Evolutionary conservation across 2,797 vertebrate species (phyloP).

Genomic region (Staurois parvus): DNA sequence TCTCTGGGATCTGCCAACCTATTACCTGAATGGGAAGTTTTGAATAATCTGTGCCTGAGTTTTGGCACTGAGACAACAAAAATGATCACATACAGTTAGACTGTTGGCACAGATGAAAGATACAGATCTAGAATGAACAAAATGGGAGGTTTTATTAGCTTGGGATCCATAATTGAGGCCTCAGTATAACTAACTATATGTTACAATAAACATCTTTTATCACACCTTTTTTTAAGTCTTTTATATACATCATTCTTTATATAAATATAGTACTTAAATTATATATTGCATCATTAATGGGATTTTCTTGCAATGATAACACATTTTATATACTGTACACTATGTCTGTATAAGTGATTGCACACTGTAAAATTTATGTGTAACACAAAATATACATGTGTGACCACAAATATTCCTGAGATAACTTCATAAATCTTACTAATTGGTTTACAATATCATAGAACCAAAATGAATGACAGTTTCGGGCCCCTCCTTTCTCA

Average conservation of each 20-base stretch:
- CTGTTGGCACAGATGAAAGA: neutral
- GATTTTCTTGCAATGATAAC: too few species aligned
- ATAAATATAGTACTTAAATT: neutral
- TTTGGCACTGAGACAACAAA: neutral
- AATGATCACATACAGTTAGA: neutral
- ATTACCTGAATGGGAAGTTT: slow-evolving; percentile 29
- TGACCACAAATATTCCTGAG: too few species aligned
- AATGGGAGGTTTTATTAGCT: neutral
- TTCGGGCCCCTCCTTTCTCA: too few species aligned
- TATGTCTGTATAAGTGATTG: neutral
- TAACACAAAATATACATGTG: too few species aligned
- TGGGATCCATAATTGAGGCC: neutral
- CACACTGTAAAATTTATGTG: too few species aligned
- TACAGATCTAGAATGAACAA: neutral
- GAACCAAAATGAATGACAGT: too few species aligned
- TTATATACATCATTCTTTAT: neutral
- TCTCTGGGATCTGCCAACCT: slow-evolving; percentile 39
- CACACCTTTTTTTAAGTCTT: too few species aligned
- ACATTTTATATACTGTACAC: neutral
- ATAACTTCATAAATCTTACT: too few species aligned
- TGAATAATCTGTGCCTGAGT: slow-evolving; percentile 7
- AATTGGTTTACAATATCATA: too few species aligned
- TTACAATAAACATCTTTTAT: neutral
- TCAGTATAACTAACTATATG: neutral
- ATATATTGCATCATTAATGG: neutral